Evolutionary conservation across 2,797 vertebrate genomes (phyloP), one percentile per base, ranked within the genome.

Genomic region (Gymnodraco acuticeps): DNA sequence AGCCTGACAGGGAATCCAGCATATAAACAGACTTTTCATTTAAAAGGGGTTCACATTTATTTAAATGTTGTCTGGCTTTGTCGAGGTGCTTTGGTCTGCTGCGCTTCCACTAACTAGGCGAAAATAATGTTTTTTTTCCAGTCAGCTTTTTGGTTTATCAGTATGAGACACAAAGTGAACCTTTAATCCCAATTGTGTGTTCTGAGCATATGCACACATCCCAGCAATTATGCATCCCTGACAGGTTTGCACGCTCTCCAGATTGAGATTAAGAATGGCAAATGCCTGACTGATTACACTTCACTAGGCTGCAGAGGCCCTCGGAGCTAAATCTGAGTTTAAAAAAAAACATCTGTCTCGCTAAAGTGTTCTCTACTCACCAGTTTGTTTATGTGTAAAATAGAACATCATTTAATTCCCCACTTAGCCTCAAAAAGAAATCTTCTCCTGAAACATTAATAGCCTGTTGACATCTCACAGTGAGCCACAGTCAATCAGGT

Each of bases 401-500:
- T 78, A 85, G 81, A 63, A 68, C 70, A 68, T 80, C 68, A 59
- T 89, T 90, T 86, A 85, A 86, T 88, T 78, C 83, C 72, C 81
- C 89, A 80, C 77, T 88, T 82, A 84, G 71, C 77, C 72, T 56
- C 61, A 48, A 74, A 90, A 85, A 80, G 70, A 83, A 89, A 81
- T 83, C 82, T 82, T 73, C 86, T 84, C 77, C 73, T 78, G 82
- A 83, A 71, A 89, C 83, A 84, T 80, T 76, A 87, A 76, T 74
- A 77, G 73, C 77, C 82, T 77, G 87, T 90, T 93, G 89, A 86
- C 79, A 84, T 83, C 78, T 87, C 58, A 77, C 86, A 85, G 77
- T 47, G 73, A 87, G 81, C 78, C 64, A 46, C 89, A 91, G 86
- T 89, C 83, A 78, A 72, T 91, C 85, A 87, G 87, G 88, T 84